phyloP scores from a whole-genome alignment of 2,888 invertebrate genomes.

The Amitus sp. region DNA sequence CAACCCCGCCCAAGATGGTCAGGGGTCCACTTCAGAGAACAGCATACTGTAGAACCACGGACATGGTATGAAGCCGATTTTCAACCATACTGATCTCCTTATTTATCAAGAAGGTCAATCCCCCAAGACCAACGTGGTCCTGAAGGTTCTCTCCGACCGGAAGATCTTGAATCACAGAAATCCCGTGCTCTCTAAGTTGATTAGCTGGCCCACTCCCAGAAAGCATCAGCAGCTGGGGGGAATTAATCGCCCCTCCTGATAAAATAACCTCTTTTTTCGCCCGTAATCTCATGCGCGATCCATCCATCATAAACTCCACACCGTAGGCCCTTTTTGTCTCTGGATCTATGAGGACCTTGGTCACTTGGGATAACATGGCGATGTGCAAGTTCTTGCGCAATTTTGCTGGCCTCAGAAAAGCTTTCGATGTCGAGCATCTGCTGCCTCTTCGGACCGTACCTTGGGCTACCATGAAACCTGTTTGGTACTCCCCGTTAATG shows the following conservation, averaged over 20 bases:
- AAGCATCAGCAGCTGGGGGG: slow-evolving; percentile 93
- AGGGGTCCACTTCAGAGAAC: slow-evolving; percentile 85
- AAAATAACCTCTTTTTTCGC: slow-evolving; percentile 89
- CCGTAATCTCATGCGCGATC: slow-evolving; percentile 76
- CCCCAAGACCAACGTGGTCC: slow-evolving; percentile 89
- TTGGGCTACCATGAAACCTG: slow-evolving; percentile 91
- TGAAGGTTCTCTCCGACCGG: slow-evolving; percentile 88
- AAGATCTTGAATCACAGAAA: slow-evolving; percentile 83
- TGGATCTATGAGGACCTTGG: slow-evolving; percentile 67
- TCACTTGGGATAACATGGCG: slow-evolving; percentile 83
- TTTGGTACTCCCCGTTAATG: slow-evolving; percentile 86
- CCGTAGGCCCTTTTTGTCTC: slow-evolving; percentile 81
- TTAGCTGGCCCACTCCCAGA: slow-evolving; percentile 86
- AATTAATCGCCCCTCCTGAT: slow-evolving; percentile 91
- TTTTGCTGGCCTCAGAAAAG: slow-evolving; percentile 83
- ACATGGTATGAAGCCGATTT: slow-evolving; percentile 80
- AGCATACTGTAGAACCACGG: slow-evolving; percentile 85
- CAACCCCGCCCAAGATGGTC: slow-evolving; percentile 89
- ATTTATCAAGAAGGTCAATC: slow-evolving; percentile 84
- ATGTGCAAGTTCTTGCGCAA: slow-evolving; percentile 85
- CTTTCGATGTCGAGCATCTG: slow-evolving; percentile 89
- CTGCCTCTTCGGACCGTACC: slow-evolving; percentile 82
- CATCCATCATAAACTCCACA: slow-evolving; percentile 81
- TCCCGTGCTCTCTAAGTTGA: slow-evolving; percentile 76
- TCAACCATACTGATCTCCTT: slow-evolving; percentile 83